Percentiles rank a stretch among this genome's conserved stretches.
Evolutionary conservation across 2,888 invertebrate genomes (phyloP).

Genomic region (Ophion costatus): DNA sequence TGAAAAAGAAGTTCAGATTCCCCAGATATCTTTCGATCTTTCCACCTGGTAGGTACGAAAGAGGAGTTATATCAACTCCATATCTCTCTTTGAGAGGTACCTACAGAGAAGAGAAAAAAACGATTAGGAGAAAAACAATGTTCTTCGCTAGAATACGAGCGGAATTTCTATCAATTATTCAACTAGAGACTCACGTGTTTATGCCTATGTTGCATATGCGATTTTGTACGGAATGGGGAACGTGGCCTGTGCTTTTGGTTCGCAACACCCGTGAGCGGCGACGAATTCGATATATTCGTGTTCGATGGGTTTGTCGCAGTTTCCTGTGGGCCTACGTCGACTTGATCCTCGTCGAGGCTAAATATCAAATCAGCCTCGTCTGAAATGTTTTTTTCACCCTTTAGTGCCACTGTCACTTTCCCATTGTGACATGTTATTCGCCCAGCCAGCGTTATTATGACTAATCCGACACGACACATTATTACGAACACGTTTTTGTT

Average conservation of each 20-base stretch:
- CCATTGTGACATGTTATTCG: background rate
- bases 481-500: too few species aligned
- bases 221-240: constrained; percentile 84
- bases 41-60: constrained; percentile 91
- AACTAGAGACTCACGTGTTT: constrained; percentile 77
- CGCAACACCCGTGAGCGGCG: constrained; percentile 76
- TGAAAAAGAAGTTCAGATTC: constrained; percentile 96
- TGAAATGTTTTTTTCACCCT: constrained; percentile 25
- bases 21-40: constrained; percentile 93
- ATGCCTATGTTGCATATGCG: constrained; percentile 76
- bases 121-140: background rate
- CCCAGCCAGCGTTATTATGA: background rate
- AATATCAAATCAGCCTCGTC: constrained; percentile 93
- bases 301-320: constrained; percentile 45
- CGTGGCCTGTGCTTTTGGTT: constrained; percentile 84
- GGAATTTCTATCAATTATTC: background rate
- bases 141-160: too few species aligned
- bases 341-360: constrained; percentile 91
- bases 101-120: constrained; percentile 68
- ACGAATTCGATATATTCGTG: constrained; percentile 64
- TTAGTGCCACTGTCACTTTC: background rate
- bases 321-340: constrained; percentile 73
- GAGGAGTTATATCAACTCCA: constrained; percentile 92
- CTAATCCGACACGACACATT: background rate
- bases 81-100: constrained; percentile 84